Conservation (phyloP, 2,113 vertebrate genomes). For the Pygoscelis adeliae region DNA sequence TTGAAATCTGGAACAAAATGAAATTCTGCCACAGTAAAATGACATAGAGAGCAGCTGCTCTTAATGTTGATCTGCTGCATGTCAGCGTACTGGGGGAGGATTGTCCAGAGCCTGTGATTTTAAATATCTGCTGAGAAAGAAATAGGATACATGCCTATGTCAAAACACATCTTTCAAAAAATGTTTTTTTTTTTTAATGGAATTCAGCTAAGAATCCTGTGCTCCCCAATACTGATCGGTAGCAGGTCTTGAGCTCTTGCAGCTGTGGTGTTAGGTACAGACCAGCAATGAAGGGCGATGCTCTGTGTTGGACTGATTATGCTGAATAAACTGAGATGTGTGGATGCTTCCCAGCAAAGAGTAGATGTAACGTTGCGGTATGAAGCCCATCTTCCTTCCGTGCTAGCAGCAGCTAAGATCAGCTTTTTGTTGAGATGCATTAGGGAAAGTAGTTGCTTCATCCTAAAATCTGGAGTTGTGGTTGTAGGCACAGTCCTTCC, state of each 20-base stretch:
- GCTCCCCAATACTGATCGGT: rapidly evolving
- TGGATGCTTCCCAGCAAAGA: not conserved
- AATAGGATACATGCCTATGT: not conserved
- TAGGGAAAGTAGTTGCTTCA: not conserved
- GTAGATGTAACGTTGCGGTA: not conserved
- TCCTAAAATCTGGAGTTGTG: constrained; percentile 15
- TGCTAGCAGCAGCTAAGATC: constrained; percentile 28
- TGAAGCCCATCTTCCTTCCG: not conserved
- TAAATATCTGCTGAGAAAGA: not conserved
- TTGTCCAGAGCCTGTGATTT: not conserved
- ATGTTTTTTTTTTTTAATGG: rapidly evolving
- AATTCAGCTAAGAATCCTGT: rapidly evolving
- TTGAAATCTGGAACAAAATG: not conserved
- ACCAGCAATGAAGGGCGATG: rapidly evolving
- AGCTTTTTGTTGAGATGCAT: not conserved
- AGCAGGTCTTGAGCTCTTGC: not conserved
- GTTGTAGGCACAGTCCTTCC: not conserved
- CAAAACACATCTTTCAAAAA: not conserved
- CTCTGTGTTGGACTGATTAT: rapidly evolving
- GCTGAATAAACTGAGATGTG: not conserved
- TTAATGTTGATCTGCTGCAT: not conserved
- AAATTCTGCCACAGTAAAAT: not conserved
- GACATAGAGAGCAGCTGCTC: not conserved
- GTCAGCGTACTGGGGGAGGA: not conserved
- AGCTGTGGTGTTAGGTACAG: not conserved